phyloP scores from a whole-genome alignment of 2,797 vertebrate genomes.

The Nyctalus aviator region DNA sequence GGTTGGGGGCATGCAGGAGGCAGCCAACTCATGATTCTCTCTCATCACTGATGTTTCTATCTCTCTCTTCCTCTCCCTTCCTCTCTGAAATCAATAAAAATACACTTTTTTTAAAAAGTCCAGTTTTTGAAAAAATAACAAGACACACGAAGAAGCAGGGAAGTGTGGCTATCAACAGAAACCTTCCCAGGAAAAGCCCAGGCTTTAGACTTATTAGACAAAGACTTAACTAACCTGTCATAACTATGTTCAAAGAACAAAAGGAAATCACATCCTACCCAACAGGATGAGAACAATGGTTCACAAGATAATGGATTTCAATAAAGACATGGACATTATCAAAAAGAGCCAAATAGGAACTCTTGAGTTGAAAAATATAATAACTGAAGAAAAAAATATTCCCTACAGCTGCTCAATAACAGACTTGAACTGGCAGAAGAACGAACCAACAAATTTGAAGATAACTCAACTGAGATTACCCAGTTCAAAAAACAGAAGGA shows the following conservation, averaged over 20 bases:
- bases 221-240: conserved; percentile 5
- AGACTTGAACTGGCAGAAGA: background rate
- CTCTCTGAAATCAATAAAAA: too few species aligned
- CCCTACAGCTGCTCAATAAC: background rate
- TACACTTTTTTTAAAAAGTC: background rate
- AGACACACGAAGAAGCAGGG: background rate
- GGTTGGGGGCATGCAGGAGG: too few species aligned
- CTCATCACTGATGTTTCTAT: too few species aligned
- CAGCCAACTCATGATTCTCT: too few species aligned
- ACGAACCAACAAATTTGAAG: background rate
- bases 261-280: background rate
- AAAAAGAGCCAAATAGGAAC: conserved; percentile 24
- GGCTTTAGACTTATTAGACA: background rate
- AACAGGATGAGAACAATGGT: background rate
- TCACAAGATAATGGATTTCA: background rate
- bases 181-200: background rate
- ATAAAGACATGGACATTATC: background rate
- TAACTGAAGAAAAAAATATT: background rate
- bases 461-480: background rate
- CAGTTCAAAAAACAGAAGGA: background rate
- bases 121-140: background rate
- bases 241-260: background rate
- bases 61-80: too few species aligned
- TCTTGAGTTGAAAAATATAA: background rate
- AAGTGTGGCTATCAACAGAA: background rate